Evolutionary conservation across 2,113 vertebrate species (phyloP).

Genomic region (Tretioscincus oriximinensis): DNA sequence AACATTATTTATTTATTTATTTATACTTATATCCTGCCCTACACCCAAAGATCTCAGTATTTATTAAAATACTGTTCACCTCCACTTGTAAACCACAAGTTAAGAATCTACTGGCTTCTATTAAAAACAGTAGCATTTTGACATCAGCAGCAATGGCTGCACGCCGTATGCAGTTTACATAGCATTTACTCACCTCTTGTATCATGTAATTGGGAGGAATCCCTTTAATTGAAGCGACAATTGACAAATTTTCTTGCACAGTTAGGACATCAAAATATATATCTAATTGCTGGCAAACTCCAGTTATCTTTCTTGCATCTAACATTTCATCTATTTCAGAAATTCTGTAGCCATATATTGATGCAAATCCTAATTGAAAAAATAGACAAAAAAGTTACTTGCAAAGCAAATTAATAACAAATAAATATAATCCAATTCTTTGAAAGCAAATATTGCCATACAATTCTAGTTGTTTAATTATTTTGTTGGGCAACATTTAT

Average conservation of each 20-base stretch:
- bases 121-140: background rate
- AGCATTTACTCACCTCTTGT: conserved; percentile 77
- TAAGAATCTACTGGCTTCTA: too few species aligned
- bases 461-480: accelerated
- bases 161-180: accelerated
- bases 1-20: too few species aligned
- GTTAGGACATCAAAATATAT: conserved; percentile 95
- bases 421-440: too few species aligned
- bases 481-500: too few species aligned
- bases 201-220: conserved; percentile 82
- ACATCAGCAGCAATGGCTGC: accelerated
- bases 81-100: too few species aligned
- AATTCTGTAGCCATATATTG: conserved; percentile 89
- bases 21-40: too few species aligned
- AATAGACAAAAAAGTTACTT: background rate
- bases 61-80: too few species aligned
- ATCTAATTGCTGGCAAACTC: conserved; percentile 94
- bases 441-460: background rate
- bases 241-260: conserved; percentile 92
- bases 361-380: conserved; percentile 77
- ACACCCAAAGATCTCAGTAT: too few species aligned
- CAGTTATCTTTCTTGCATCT: conserved; percentile 89
- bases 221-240: conserved; percentile 93
- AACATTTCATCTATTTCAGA: conserved; percentile 87
- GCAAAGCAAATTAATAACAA: background rate